Evolutionary conservation across 1,140 invertebrate genomes (phyloP).

Genomic region (Drepana arcuata): DNA sequence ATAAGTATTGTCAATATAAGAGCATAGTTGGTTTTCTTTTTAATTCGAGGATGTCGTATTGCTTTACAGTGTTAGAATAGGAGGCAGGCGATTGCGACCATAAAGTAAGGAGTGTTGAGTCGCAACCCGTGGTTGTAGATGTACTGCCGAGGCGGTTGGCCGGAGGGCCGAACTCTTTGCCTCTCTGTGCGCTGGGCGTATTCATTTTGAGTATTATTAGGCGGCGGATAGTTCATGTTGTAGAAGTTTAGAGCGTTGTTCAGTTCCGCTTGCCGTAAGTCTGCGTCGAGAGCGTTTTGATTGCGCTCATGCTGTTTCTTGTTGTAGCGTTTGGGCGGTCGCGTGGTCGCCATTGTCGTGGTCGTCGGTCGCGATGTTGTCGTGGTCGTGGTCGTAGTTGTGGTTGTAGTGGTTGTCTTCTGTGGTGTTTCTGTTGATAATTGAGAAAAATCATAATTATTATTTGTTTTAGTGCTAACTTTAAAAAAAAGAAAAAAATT

Average conservation of each 20-base stretch:
- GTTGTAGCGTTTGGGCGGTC: conserved; percentile 40
- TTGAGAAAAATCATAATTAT: too few species aligned
- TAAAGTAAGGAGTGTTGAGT: not conserved
- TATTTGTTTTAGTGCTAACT: too few species aligned
- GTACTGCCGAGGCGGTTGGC: conserved; percentile 40
- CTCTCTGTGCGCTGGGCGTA: conserved; percentile 48
- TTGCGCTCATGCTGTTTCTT: conserved; percentile 45
- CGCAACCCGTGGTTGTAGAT: conserved; percentile 6
- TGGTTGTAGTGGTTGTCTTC: conserved; percentile 54
- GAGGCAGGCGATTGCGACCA: too few species aligned
- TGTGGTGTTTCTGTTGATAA: conserved; percentile 60
- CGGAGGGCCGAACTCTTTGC: conserved; percentile 55
- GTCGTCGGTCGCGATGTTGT: conserved; percentile 33
- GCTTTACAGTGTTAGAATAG: too few species aligned
- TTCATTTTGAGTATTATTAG: conserved; percentile 48
- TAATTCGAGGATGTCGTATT: too few species aligned
- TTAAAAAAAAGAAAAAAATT: conserved; percentile 8
- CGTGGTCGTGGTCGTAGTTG: conserved; percentile 48
- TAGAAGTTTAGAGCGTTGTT: conserved; percentile 51
- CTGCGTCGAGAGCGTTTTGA: conserved; percentile 47
- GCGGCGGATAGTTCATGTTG: conserved; percentile 31
- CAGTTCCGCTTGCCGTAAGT: conserved; percentile 28
- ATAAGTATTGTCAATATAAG: not conserved
- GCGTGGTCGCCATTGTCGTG: conserved; percentile 31
- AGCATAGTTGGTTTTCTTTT: not conserved